Evolutionary conservation across 1,140 invertebrate genomes (phyloP).

Genomic region (Proales similis): DNA sequence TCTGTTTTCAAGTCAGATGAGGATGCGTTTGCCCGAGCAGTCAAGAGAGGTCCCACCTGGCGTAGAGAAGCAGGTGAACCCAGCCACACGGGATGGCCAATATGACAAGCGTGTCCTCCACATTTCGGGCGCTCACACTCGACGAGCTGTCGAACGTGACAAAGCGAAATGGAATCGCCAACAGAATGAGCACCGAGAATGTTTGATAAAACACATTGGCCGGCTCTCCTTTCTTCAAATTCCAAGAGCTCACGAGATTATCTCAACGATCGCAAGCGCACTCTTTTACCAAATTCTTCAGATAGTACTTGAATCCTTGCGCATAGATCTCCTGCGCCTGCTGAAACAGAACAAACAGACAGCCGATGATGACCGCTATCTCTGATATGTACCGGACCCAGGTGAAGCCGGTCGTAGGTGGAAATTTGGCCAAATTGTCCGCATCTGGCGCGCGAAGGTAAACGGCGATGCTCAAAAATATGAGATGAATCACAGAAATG

Average conservation of each 20-base stretch:
- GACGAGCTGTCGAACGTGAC: constrained; percentile 47
- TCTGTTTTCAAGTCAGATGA: constrained; percentile 57
- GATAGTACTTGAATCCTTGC: constrained; percentile 77
- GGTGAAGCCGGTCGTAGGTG: constrained; percentile 6
- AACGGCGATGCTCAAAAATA: constrained; percentile 77
- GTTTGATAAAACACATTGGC: constrained; percentile 86
- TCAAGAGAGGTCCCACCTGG: constrained; percentile 83
- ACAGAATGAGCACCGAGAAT: constrained; percentile 81
- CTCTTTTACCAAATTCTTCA: constrained; percentile 75
- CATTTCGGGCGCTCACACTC: constrained; percentile 11
- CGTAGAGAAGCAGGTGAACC: constrained; percentile 97
- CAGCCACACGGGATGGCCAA: constrained; percentile 87
- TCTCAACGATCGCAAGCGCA: neutral
- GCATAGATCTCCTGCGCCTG: constrained; percentile 86
- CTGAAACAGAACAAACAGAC: constrained; percentile 76
- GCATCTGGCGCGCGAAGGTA: constrained; percentile 68
- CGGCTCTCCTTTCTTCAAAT: constrained; percentile 63
- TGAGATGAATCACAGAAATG: constrained; percentile 68
- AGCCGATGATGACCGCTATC: constrained; percentile 71
- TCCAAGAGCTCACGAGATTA: neutral
- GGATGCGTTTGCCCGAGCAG: neutral
- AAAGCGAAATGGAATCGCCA: constrained; percentile 80
- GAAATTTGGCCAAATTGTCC: constrained; percentile 46
- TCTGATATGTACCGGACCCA: constrained; percentile 67
- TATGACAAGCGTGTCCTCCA: constrained; percentile 82